A percentile compares a stretch with the other conserved stretches of the same genome.
phyloP scores from a whole-genome alignment of 2,888 invertebrate genomes.

The Dione juno region DNA sequence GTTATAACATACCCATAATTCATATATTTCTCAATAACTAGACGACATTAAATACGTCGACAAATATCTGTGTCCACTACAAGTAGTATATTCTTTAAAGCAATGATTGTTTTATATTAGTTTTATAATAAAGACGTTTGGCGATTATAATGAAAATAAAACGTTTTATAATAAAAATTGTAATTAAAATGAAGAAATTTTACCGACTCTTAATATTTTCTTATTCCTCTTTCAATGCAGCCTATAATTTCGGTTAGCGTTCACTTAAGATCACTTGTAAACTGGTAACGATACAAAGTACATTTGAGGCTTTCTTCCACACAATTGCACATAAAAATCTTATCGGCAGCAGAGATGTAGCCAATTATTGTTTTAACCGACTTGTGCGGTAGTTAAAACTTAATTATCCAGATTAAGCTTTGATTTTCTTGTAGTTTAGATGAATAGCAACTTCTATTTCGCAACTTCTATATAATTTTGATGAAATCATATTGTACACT shows the following conservation, averaged over 20 bases:
- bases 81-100: not conserved
- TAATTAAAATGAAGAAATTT: too few relatives aligned
- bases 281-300: conserved; percentile 66
- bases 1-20: not conserved
- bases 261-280: conserved; percentile 71
- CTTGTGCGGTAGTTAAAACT: conserved; percentile 69
- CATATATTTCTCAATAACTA: not conserved
- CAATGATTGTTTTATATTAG: not conserved
- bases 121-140: not conserved
- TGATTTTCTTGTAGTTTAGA: conserved; percentile 48
- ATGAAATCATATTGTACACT: conserved; percentile 59
- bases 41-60: not conserved
- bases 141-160: too few relatives aligned
- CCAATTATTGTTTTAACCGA: conserved; percentile 69
- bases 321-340: conserved; percentile 55
- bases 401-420: conserved; percentile 44
- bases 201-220: conserved; percentile 56
- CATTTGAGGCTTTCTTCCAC: conserved; percentile 66
- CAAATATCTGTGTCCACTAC: not conserved
- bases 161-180: too few relatives aligned
- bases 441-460: conserved; percentile 44
- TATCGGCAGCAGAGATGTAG: conserved; percentile 74
- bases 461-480: conserved; percentile 58
- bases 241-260: conserved; percentile 78
- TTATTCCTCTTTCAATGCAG: conserved; percentile 60